Evolutionary conservation across 2,888 invertebrate genomes (phyloP), one percentile per base, ranked within the genome.

Genomic region (Phoronis australis): DNA sequence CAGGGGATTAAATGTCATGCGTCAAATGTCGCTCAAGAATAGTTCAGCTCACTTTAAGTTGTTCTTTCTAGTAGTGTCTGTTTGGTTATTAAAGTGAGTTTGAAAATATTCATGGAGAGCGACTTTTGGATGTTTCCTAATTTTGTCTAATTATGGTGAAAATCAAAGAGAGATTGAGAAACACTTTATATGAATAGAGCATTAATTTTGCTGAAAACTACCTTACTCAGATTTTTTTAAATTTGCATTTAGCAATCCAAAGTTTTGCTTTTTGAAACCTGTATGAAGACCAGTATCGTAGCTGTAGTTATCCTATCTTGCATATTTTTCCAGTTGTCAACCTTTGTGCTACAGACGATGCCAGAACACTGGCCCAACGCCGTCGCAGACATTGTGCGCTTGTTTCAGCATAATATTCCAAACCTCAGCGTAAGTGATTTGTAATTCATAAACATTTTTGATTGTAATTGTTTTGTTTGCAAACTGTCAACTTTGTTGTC

Each of bases 301-400:
- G n/a, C n/a, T n/a, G n/a, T n/a, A n/a, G n/a, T n/a, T n/a, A n/a
- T n/a, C n/a, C n/a, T n/a, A n/a, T n/a, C n/a, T n/a, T n/a, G n/a
- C n/a, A n/a, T n/a, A n/a, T n/a, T n/a, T n/a, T n/a, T 83, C 59
- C 76, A 92, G 92, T 79, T 94, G 59, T 87, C 92, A 52, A 87
- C 89, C 37, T 88, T 86, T 66, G 84, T 91, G 45, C 84, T 90
- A 6, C 90, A 91, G 59, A 80, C 81, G 61, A 77, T 82, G 53
- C 81, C 82, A 27, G 76, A 76, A 26, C 76, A 78, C 60, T 83
- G 82, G 83, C 81, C 79, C 51, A 82, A 82, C 66, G 87, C 88
- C 50, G 83, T 94, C 54, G 84, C 85, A 51, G 85, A 88, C 64
- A 82, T 92, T 49, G 83, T 90, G 39, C 80, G 78, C 68, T 84